phyloP scores from a whole-genome alignment of 2,888 invertebrate genomes.

The Scaptomyza polygonia region DNA sequence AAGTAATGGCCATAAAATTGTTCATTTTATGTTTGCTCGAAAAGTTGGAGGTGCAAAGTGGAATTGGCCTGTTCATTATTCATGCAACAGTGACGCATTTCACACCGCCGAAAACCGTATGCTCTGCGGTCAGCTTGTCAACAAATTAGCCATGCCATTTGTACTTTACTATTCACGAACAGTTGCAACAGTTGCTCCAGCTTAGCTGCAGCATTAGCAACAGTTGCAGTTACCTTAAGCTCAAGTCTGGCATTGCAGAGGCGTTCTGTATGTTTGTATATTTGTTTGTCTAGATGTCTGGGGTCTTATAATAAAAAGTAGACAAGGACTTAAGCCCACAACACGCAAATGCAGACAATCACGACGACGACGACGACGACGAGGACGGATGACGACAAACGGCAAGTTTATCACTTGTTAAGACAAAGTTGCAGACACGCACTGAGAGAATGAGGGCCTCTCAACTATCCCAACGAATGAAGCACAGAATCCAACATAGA shows the following conservation, averaged over 20 bases:
- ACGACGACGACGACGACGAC: constrained; percentile 35
- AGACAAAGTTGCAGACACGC: constrained; percentile 57
- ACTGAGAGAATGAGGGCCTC: constrained; percentile 12
- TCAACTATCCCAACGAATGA: background rate
- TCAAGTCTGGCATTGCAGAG: constrained; percentile 37
- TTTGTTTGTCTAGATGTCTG: constrained; percentile 8
- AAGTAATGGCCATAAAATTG: too few relatives aligned
- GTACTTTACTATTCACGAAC: constrained; percentile 68
- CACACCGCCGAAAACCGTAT: constrained; percentile 39
- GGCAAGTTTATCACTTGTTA: constrained; percentile 74
- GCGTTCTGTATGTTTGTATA: constrained; percentile 40
- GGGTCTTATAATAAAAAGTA: constrained; percentile 57
- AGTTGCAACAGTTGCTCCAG: constrained; percentile 16
- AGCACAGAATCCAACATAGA: constrained; percentile 6
- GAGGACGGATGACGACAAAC: constrained; percentile 56
- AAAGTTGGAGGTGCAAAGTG: background rate
- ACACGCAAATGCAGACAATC: constrained; percentile 32
- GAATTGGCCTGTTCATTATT: constrained; percentile 17
- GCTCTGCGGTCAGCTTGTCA: constrained; percentile 51
- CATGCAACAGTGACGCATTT: constrained; percentile 26
- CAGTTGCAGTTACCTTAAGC: constrained; percentile 14
- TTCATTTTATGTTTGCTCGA: too few relatives aligned
- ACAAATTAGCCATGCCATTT: constrained; percentile 76
- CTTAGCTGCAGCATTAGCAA: constrained; percentile 9
- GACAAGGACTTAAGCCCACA: constrained; percentile 66